Evolutionary conservation across 2,797 vertebrate genomes (phyloP).

Genomic region (Psittacula echo): DNA sequence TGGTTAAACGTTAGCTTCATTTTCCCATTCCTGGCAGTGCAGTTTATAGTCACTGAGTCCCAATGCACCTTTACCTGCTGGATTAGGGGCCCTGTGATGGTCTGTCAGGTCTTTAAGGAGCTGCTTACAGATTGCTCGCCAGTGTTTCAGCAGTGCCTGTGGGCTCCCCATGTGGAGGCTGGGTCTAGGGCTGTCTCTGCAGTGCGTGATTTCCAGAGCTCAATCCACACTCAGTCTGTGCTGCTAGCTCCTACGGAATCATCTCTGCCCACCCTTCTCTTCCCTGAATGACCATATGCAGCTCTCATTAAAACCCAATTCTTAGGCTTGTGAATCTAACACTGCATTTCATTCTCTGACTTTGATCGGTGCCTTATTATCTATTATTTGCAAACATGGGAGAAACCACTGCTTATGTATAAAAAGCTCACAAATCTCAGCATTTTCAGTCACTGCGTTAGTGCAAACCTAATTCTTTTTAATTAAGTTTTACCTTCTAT

Average conservation of each 20-base stretch:
- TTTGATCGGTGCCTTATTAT: neutral
- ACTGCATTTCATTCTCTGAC: neutral
- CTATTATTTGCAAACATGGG: neutral
- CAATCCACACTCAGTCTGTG: neutral
- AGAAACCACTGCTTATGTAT: neutral
- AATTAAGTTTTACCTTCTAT: neutral
- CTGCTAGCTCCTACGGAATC: neutral
- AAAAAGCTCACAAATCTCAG: neutral
- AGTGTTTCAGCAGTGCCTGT: neutral
- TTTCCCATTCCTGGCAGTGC: neutral
- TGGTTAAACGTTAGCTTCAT: neutral
- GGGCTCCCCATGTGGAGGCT: neutral
- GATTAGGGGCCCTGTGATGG: rapidly evolving
- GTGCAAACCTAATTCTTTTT: neutral
- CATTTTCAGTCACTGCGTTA: neutral
- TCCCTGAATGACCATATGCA: neutral
- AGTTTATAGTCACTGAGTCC: neutral
- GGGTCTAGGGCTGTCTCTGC: neutral
- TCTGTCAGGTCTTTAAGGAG: neutral
- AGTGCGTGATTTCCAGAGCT: neutral
- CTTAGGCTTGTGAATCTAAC: neutral
- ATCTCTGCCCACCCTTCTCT: neutral
- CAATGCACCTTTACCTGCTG: rapidly evolving
- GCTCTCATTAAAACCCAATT: neutral
- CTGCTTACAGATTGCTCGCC: neutral